Evolutionary conservation across 2,888 invertebrate species (phyloP), one percentile per base, ranked within the genome.

Genomic region (Suillia variegata): DNA sequence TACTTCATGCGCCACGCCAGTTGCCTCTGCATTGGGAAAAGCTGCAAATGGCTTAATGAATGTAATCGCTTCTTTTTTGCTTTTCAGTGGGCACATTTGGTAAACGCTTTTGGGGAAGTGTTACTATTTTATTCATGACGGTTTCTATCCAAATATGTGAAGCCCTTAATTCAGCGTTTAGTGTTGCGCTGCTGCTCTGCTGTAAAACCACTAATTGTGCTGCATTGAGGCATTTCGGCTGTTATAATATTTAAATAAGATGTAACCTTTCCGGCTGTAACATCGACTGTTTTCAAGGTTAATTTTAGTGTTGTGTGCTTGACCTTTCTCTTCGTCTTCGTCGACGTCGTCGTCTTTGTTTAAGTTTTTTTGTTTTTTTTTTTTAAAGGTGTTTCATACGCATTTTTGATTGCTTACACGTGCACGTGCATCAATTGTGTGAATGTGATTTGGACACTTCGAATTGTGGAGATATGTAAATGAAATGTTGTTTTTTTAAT

Each of bases 261-360:
- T 45, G 20, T 33, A 45, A 47, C 24, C 22, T 47, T 63, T 51
- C 54, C 26, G 57, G 64, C 62, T 58, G 58, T 59, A 48, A 61
- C 61, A 61, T n/a, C 71, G 74, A 64, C 66, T 73, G 71, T 70
- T 67, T 62, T 63, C 72, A 71, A 73, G 71, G 71, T 68, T 26
- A n/a, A 4, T 38, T 8, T 38, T 38, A 48, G 10, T 48, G 21
- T 48, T 48, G 10, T n/a, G n/a, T 5, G n/a, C 38, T 4, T n/a
- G 38, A 38, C 38, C 38, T 38, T 38, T 38, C 38, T n/a, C 38
- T 38, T 38, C n/a, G 26, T 26, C 6, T 6, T 26, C 10, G 26
- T n/a, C n/a, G 26, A 26, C 6, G 26, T 26, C 10, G 5, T 26
- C 26, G 26, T 26, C n/a, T 31, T 12, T 31, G 31, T 31, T 31